Percentiles rank a stretch among this genome's conserved stretches.
phyloP scores from a whole-genome alignment of 1,140 invertebrate genomes.

The Drosophila bifasciata region DNA sequence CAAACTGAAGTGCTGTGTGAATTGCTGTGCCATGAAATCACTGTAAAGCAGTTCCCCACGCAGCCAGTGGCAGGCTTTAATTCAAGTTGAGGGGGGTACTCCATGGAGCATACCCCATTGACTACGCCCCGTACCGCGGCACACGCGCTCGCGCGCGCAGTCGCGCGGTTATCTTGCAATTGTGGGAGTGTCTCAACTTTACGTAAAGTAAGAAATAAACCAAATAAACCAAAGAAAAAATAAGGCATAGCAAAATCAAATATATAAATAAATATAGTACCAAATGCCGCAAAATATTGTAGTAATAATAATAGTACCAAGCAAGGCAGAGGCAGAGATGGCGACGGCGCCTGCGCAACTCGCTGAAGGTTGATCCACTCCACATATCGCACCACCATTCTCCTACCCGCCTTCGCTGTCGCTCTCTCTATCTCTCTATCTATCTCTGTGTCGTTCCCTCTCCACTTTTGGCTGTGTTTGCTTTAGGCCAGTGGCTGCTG shows the following conservation, averaged over 20 bases:
- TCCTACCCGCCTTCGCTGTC: too few species aligned
- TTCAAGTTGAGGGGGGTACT: slow-evolving; percentile 7
- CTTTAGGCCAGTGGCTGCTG: neutral
- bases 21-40: slow-evolving; percentile 81
- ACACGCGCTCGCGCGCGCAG: slow-evolving; percentile 38
- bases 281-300: slow-evolving; percentile 78
- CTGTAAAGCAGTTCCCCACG: slow-evolving; percentile 58
- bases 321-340: slow-evolving; percentile 10
- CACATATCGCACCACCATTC: slow-evolving; percentile 15
- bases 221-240: slow-evolving; percentile 59
- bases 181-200: slow-evolving; percentile 82
- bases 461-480: too few species aligned
- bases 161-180: slow-evolving; percentile 73
- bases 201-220: slow-evolving; percentile 80
- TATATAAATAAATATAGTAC: slow-evolving; percentile 72
- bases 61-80: slow-evolving; percentile 37
- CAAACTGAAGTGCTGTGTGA: slow-evolving; percentile 77
- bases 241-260: slow-evolving; percentile 29
- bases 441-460: neutral
- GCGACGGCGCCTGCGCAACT: slow-evolving; percentile 62
- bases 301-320: slow-evolving; percentile 61
- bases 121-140: slow-evolving; percentile 19
- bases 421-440: neutral
- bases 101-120: slow-evolving; percentile 1
- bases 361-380: slow-evolving; percentile 70